phyloP scores from a whole-genome alignment of 1,140 invertebrate genomes.

The Ruditapes philippinarum region DNA sequence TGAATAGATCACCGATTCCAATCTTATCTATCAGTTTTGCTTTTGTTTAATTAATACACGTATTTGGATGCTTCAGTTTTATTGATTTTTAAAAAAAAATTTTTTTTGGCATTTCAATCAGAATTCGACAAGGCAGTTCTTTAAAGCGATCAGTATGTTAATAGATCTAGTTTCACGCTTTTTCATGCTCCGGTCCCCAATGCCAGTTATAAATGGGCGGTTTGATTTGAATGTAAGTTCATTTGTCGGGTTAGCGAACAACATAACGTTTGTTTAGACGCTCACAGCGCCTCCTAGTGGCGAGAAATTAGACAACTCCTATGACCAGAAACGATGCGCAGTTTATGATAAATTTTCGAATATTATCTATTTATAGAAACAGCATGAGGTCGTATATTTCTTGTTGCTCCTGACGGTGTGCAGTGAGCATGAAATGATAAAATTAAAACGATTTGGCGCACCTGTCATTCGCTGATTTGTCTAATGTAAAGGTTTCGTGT shows the following conservation, averaged over 20 bases:
- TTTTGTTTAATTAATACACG: too few species aligned
- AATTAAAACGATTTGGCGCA: conserved; percentile 29
- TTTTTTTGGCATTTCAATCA: not conserved
- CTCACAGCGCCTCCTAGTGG: conserved; percentile 35
- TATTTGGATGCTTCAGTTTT: too few species aligned
- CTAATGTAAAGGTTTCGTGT: conserved; percentile 34
- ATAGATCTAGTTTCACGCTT: conserved; percentile 9
- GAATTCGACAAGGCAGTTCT: too few species aligned
- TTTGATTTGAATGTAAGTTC: conserved; percentile 17
- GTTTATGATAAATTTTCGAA: conserved; percentile 36
- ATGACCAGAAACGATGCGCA: conserved; percentile 34
- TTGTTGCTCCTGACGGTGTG: not conserved
- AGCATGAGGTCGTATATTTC: not conserved
- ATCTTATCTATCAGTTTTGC: too few species aligned
- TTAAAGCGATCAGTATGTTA: not conserved
- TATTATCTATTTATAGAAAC: conserved; percentile 1
- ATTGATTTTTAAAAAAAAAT: too few species aligned
- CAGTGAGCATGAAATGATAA: conserved; percentile 60
- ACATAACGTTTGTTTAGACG: conserved; percentile 34
- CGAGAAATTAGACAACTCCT: not conserved
- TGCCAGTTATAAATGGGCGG: not conserved
- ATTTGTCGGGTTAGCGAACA: conserved; percentile 53
- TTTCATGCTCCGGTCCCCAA: not conserved
- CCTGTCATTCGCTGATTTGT: conserved; percentile 59
- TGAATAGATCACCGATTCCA: too few species aligned